Percentiles rank a stretch among this genome's conserved stretches.
These are phyloP conservation scores for Chaetoderma sp. DNA, from an alignment of 2,888 invertebrate species.

Conservation along the genomic window DNA sequence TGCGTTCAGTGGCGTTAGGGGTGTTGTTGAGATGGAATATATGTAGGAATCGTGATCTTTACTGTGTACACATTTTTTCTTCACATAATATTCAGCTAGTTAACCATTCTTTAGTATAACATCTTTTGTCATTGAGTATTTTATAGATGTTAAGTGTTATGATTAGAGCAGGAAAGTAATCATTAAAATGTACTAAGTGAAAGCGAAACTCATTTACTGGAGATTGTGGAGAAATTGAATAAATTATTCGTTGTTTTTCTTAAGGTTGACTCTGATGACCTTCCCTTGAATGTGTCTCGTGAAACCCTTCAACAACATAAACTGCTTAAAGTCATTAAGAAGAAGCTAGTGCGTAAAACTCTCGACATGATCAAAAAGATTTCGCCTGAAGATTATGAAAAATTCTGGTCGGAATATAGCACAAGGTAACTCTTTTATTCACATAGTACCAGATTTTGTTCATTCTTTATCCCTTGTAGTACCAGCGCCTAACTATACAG, in stretches of 20 bases:
- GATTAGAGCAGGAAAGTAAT: background rate
- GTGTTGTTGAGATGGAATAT: too few species aligned
- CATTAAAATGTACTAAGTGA: background rate
- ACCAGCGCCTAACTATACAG: too few species aligned
- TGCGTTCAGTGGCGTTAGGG: too few species aligned
- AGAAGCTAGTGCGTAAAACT: slow-evolving; percentile 96
- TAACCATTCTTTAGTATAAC: too few species aligned
- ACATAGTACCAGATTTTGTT: slow-evolving; percentile 35
- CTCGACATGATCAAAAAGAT: slow-evolving; percentile 99
- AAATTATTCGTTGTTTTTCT: slow-evolving; percentile 11
- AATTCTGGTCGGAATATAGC: slow-evolving; percentile 99
- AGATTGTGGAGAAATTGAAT: background rate
- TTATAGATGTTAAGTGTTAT: too few species aligned
- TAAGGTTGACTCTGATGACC: slow-evolving; percentile 92
- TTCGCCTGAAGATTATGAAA: slow-evolving; percentile 86
- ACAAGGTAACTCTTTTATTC: slow-evolving; percentile 87
- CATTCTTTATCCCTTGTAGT: background rate
- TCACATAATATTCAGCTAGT: too few species aligned
- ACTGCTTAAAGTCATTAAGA: slow-evolving; percentile 98
- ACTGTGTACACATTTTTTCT: too few species aligned
- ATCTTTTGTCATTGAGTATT: too few species aligned
- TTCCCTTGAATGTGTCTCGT: slow-evolving; percentile 97
- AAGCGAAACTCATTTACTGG: background rate
- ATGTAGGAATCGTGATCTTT: too few species aligned
- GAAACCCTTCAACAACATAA: slow-evolving; percentile 99